Evolutionary conservation across 2,888 invertebrate species (phyloP), one percentile per base, ranked within the genome.

Genomic region (Caenorhabditis macrosperma): DNA sequence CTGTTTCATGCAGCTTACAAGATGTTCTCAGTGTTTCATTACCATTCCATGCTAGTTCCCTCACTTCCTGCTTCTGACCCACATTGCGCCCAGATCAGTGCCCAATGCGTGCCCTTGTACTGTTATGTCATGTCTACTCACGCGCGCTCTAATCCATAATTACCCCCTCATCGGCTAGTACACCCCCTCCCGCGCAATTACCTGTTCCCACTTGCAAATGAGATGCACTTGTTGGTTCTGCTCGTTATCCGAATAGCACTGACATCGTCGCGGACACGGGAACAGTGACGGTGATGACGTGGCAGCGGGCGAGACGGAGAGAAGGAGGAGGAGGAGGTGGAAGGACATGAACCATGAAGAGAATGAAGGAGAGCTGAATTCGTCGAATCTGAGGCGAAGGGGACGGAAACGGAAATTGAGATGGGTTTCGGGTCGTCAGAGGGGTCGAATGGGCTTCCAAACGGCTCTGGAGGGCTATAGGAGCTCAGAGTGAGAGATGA

Each of bases 191-290:
- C 35, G 9, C 28, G 9, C 54, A 68, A 68, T 77, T 54, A 86
- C 87, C 84, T 86, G 85, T 48, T 86, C 86, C 86, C 86, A 87
- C 82, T 86, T 86, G 77, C 87, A 87, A 64, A 84, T 85, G 28
- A 87, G 78, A 75, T 87, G 87, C 33, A 86, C 78, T 54, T 75
- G 72, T 22, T 78, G 77, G 44, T 78, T 71, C 48, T 81, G 81
- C 35, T 84, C 78, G 26, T 80, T 78, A 68, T 87, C 87, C 54
- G 76, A 67, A 72, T 82, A 87, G 79, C 87, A 87, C 35, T 87
- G 86, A 78, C 87, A 87, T 44, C 84, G 52, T 35, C 52, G 35
- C 15, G 87, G 86, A 74, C 87, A 87, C 54, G 77, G 60, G 26
- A 80, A 80, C 20, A 54, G 15, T 2, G 61, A 59, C 50, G 57